phyloP scores from a whole-genome alignment of 1,140 invertebrate genomes.

The Drosophila sturtevanti region DNA sequence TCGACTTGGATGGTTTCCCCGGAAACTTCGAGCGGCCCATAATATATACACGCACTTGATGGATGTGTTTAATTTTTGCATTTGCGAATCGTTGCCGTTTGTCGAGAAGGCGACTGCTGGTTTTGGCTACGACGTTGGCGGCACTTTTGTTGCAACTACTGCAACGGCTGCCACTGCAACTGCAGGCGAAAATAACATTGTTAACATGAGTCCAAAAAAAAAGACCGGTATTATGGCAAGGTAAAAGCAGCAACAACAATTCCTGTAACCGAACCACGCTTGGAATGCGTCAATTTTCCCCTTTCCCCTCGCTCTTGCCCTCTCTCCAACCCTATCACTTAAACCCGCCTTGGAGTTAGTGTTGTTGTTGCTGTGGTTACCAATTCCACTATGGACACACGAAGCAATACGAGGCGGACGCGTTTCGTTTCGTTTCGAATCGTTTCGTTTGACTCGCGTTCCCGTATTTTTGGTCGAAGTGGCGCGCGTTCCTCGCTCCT shows the following conservation, averaged over 20 bases:
- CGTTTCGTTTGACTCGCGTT: constrained; percentile 40
- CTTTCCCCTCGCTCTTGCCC: background rate
- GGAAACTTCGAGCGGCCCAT: constrained; percentile 88
- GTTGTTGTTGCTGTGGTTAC: constrained; percentile 51
- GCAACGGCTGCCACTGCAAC: constrained; percentile 3
- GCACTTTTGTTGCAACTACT: constrained; percentile 23
- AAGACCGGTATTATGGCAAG: constrained; percentile 68
- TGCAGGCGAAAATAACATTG: constrained; percentile 35
- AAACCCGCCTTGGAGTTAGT: background rate
- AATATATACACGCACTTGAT: constrained; percentile 49
- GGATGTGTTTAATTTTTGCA: constrained; percentile 48
- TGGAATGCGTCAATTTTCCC: constrained; percentile 72
- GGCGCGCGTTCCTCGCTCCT: constrained; percentile 76
- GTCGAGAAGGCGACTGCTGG: constrained; percentile 22
- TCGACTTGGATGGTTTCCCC: constrained; percentile 92
- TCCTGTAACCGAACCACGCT: constrained; percentile 50
- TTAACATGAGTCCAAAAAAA: constrained; percentile 51
- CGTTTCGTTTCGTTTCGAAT: constrained; percentile 26
- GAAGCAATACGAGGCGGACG: constrained; percentile 11
- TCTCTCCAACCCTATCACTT: background rate
- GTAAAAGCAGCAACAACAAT: constrained; percentile 36
- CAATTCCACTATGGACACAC: constrained; percentile 32
- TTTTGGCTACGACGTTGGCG: constrained; percentile 14
- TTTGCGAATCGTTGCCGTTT: constrained; percentile 49
- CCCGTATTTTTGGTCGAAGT: constrained; percentile 46